Conservation (phyloP, 2,113 vertebrate species). For the Smithornis capensis region DNA sequence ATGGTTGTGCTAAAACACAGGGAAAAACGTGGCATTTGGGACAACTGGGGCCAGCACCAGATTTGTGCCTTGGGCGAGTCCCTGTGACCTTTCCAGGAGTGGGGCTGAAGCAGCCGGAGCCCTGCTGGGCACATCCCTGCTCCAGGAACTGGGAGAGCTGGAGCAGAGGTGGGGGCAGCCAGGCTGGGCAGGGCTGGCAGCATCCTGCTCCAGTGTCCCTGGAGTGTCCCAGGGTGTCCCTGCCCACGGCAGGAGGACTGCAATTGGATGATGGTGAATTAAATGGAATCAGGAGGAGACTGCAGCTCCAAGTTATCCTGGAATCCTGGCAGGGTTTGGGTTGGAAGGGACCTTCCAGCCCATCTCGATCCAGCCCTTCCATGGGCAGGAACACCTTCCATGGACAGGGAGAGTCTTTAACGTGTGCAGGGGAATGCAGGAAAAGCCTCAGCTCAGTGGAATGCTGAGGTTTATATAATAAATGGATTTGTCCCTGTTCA, state of each 20-base stretch:
- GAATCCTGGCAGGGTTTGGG: not conserved
- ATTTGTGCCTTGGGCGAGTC: not conserved
- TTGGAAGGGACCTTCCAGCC: not conserved
- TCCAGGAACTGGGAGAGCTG: fast-evolving
- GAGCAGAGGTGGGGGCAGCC: not conserved
- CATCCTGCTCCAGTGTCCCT: not conserved
- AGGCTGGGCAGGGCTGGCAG: not conserved
- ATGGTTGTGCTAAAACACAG: not conserved
- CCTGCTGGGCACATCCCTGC: not conserved
- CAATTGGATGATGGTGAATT: not conserved
- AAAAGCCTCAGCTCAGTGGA: not conserved
- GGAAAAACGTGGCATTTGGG: not conserved
- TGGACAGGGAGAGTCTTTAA: not conserved
- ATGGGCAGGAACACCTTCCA: not conserved
- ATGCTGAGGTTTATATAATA: no score
- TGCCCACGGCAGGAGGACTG: not conserved
- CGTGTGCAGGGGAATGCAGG: not conserved
- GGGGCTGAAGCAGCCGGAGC: not conserved
- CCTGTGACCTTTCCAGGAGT: not conserved
- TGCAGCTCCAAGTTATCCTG: not conserved
- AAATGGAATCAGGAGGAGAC: not conserved
- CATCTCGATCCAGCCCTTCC: not conserved
- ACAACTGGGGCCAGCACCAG: not conserved
- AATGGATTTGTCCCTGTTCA: not conserved
- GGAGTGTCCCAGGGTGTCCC: no score